Percentiles rank a stretch among this genome's conserved stretches.
These are phyloP conservation scores for Crossoptilon crossoptilon DNA, from an alignment of 2,797 vertebrate species.

Conservation along the genomic window DNA sequence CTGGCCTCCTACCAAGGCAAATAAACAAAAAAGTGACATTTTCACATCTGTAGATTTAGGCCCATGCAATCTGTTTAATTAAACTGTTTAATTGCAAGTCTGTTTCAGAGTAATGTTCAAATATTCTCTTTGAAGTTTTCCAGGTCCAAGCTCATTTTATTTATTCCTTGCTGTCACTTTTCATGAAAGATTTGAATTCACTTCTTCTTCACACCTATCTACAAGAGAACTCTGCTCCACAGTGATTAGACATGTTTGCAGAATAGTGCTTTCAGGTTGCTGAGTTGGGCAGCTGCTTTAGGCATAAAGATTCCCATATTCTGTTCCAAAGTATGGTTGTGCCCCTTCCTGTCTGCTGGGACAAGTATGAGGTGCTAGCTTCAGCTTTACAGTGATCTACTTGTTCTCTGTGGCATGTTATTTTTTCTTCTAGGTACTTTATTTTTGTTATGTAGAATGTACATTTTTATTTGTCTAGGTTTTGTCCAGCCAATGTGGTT, in stretches of 20 bases:
- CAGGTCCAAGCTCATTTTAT: background rate
- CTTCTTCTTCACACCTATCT: background rate
- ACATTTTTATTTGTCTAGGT: background rate
- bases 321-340: background rate
- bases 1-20: background rate
- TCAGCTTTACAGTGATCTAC: background rate
- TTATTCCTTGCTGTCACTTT: background rate
- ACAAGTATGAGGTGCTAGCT: background rate
- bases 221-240: background rate
- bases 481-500: background rate
- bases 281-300: background rate
- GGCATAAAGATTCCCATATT: background rate
- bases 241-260: background rate
- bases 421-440: background rate
- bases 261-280: background rate
- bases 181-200: background rate
- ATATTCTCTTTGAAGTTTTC: background rate
- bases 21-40: background rate
- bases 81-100: background rate
- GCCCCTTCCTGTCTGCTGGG: background rate
- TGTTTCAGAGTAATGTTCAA: background rate
- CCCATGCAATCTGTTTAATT: background rate
- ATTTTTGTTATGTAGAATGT: background rate
- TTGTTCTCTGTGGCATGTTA: background rate
- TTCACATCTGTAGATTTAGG: background rate